Conservation (phyloP, 2,797 vertebrate species). For the Moxostoma hubbsi region DNA sequence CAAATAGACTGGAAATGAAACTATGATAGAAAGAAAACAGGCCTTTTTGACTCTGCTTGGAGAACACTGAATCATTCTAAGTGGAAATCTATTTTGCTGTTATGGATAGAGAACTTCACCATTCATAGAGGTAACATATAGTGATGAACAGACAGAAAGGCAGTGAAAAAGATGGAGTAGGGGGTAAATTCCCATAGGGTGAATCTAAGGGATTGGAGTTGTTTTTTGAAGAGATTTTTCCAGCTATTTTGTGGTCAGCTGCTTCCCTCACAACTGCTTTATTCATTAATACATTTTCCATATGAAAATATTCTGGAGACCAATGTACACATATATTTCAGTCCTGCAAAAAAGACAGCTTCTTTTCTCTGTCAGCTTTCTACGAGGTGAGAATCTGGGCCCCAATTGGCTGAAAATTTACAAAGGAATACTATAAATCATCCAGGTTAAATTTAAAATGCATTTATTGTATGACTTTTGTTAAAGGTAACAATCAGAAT, state of each 20-base stretch:
- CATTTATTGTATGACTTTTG: not conserved
- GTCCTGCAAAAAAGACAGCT: constrained; percentile 7
- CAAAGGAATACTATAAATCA: not conserved
- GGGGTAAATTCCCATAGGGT: constrained; percentile 38
- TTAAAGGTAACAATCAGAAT: not conserved
- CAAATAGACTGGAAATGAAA: not conserved
- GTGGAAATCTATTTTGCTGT: not conserved
- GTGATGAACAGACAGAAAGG: constrained; percentile 10
- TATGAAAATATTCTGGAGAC: constrained; percentile 57
- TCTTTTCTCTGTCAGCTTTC: not conserved
- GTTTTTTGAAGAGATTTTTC: constrained; percentile 59
- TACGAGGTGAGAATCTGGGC: constrained; percentile 1
- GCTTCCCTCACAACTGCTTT: constrained; percentile 40
- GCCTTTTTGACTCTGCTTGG: not conserved
- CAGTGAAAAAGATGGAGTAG: constrained; percentile 19
- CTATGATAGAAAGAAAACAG: too few species aligned
- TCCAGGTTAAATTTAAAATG: not conserved
- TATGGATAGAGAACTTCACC: constrained; percentile 7
- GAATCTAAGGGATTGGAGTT: constrained; percentile 47
- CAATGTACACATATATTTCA: constrained; percentile 39
- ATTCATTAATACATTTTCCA: constrained; percentile 57
- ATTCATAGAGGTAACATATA: not conserved
- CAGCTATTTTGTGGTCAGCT: constrained; percentile 55
- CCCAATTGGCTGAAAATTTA: constrained; percentile 6
- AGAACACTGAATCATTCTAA: not conserved